Evolutionary conservation across 2,888 invertebrate species (phyloP).

Genomic region (Crossocerus cetratus): DNA sequence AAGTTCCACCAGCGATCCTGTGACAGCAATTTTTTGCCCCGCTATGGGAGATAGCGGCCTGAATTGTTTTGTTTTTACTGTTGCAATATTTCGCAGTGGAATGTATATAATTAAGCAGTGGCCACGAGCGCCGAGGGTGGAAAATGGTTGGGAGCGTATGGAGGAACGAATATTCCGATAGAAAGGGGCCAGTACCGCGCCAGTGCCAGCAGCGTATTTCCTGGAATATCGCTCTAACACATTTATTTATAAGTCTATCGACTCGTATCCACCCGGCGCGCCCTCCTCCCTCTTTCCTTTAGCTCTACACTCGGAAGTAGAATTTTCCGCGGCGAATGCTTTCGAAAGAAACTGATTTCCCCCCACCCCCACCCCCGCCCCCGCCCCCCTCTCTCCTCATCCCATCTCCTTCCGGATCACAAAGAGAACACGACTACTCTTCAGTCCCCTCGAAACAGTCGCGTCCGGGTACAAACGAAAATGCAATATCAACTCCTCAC

Average conservation of each 20-base stretch:
- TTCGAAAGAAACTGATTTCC: slow-evolving; percentile 22
- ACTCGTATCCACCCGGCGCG: neutral
- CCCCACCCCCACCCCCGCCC: slow-evolving; percentile 1
- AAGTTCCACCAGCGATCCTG: too few relatives aligned
- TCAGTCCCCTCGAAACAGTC: neutral
- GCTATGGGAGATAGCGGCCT: neutral
- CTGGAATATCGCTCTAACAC: neutral
- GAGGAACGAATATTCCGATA: neutral
- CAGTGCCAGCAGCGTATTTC: neutral
- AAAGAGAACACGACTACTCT: neutral
- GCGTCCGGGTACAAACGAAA: neutral
- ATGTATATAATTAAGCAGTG: slow-evolving; percentile 2
- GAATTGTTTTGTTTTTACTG: neutral
- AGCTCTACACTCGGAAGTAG: slow-evolving; percentile 5
- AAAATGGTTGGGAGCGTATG: neutral
- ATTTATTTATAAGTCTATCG: slow-evolving; percentile 14
- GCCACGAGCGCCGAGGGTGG: neutral
- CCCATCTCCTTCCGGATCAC: slow-evolving; percentile 23
- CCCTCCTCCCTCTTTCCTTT: slow-evolving; percentile 7
- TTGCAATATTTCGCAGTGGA: neutral
- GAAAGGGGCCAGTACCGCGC: neutral
- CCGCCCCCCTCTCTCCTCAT: slow-evolving; percentile 6
- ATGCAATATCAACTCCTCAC: neutral
- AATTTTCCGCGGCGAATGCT: slow-evolving; percentile 24
- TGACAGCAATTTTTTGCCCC: too few relatives aligned